Conservation (phyloP, 2,797 vertebrate genomes). For the Pogoniulus pusillus region DNA sequence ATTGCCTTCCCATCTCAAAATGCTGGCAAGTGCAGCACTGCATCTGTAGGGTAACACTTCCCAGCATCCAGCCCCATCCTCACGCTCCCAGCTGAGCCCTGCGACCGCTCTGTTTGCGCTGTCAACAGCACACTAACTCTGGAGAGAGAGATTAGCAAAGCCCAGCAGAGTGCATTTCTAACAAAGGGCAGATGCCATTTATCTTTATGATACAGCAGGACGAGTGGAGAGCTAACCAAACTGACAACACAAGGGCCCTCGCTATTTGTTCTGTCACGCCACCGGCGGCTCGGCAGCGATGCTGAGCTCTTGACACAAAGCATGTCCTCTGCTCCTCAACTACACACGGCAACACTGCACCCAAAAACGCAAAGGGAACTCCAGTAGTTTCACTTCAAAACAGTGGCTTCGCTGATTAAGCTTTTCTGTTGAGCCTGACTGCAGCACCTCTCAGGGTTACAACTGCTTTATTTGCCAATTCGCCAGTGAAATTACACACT, state of each 20-base stretch:
- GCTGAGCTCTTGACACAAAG: not conserved
- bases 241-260: not conserved
- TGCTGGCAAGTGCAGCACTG: accelerated
- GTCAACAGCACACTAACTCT: slow-evolving; percentile 27
- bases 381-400: not conserved
- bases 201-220: slow-evolving; percentile 4
- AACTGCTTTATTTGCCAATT: not conserved
- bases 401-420: not conserved
- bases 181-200: slow-evolving; percentile 27
- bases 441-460: not conserved
- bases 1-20: not conserved
- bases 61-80: not conserved
- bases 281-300: not conserved
- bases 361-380: slow-evolving; percentile 11
- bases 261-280: slow-evolving; percentile 13
- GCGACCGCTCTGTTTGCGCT: not conserved
- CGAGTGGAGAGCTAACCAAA: slow-evolving; percentile 28
- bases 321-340: not conserved
- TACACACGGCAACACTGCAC: not conserved
- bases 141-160: not conserved
- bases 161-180: not conserved
- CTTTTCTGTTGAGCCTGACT: not conserved
- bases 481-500: not conserved
- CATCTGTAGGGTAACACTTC: not conserved
- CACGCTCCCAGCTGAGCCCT: not conserved